Evolutionary conservation across 2,888 invertebrate species (phyloP).

Genomic region (Nephrotoma flavescens): DNA sequence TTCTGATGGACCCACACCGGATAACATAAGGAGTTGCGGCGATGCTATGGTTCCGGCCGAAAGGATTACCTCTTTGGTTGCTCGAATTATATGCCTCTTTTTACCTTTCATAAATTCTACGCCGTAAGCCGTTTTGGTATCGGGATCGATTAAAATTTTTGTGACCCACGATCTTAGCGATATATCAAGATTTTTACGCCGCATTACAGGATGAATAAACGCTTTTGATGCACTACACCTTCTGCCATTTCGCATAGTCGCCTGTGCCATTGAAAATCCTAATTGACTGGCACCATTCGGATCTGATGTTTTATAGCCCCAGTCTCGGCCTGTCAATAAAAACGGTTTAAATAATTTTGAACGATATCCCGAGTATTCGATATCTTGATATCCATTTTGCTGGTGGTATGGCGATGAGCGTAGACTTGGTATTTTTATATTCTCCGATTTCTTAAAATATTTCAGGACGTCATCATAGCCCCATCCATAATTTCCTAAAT

Average conservation of each 20-base stretch:
- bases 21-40: slow-evolving; percentile 73
- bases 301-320: slow-evolving; percentile 56
- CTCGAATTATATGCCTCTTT: slow-evolving; percentile 35
- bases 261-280: slow-evolving; percentile 57
- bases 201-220: slow-evolving; percentile 51
- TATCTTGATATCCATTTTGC: slow-evolving; percentile 48
- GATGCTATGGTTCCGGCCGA: slow-evolving; percentile 72
- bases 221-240: slow-evolving; percentile 70
- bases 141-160: slow-evolving; percentile 48
- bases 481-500: slow-evolving; percentile 68
- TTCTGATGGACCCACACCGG: slow-evolving; percentile 58
- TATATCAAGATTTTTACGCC: slow-evolving; percentile 52
- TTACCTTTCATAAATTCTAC: slow-evolving; percentile 54
- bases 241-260: slow-evolving; percentile 53
- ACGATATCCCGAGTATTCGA: slow-evolving; percentile 47
- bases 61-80: slow-evolving; percentile 60
- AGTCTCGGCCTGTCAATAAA: slow-evolving; percentile 46
- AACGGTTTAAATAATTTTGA: slow-evolving; percentile 49
- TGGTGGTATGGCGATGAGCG: slow-evolving; percentile 52
- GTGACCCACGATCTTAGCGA: slow-evolving; percentile 53
- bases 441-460: slow-evolving; percentile 69
- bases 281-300: slow-evolving; percentile 48
- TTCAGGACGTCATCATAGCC: slow-evolving; percentile 53
- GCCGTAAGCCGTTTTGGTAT: slow-evolving; percentile 43
- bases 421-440: slow-evolving; percentile 41